phyloP scores from a whole-genome alignment of 2,888 invertebrate species.

The Apotomis turbidana region DNA sequence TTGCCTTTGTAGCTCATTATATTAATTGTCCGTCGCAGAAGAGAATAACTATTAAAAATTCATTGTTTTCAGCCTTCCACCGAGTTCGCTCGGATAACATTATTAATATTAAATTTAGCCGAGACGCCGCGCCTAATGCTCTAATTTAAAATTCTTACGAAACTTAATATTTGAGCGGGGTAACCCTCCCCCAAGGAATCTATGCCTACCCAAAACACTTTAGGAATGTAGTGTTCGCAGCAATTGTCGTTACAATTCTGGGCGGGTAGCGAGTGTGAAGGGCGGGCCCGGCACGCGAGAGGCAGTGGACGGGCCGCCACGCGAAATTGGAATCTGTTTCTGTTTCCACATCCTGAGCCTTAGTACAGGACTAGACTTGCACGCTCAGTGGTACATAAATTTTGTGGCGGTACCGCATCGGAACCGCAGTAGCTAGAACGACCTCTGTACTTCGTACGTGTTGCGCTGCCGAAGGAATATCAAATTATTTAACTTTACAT shows the following conservation, averaged over 20 bases:
- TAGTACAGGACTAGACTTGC: constrained; percentile 69
- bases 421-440: constrained; percentile 75
- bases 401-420: constrained; percentile 78
- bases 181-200: constrained; percentile 61
- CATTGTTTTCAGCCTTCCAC: constrained; percentile 68
- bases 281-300: constrained; percentile 47
- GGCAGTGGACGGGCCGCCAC: constrained; percentile 64
- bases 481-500: constrained; percentile 39
- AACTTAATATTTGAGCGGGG: constrained; percentile 79
- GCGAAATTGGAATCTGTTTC: constrained; percentile 58
- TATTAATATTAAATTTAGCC: constrained; percentile 79
- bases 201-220: constrained; percentile 59
- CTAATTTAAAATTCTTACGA: constrained; percentile 80
- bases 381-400: constrained; percentile 79
- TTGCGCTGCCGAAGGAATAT: constrained; percentile 64
- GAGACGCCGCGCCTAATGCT: constrained; percentile 74
- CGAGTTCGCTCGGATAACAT: constrained; percentile 68
- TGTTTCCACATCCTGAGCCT: constrained; percentile 61
- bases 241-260: constrained; percentile 65
- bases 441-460: constrained; percentile 69
- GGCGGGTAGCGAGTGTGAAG: constrained; percentile 46
- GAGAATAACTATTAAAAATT: constrained; percentile 79
- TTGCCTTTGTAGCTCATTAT: constrained; percentile 73
- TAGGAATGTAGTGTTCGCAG: constrained; percentile 63
- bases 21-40: constrained; percentile 72